Evolutionary conservation across 2,888 invertebrate species (phyloP), one percentile per base, ranked within the genome.

Genomic region (Lagria hirta): DNA sequence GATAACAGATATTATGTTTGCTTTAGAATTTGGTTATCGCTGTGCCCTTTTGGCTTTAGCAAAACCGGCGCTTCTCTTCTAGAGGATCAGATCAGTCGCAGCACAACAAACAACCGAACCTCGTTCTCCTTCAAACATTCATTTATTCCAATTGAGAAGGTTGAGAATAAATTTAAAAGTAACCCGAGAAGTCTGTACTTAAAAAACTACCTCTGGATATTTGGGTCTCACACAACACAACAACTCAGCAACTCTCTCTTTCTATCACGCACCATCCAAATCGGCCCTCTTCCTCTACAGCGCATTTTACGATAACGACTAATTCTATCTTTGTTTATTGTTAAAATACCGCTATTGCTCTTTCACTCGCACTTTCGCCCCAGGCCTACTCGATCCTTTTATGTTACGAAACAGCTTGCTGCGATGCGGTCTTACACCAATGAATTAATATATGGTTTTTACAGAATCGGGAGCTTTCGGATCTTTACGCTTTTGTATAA

Each of bases 401-500:
- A 56, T 54, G 59, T 58, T 55, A 49, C 52, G 54, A 52, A 58
- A 53, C 58, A 55, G 61, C 61, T 60, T 55, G 60, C 60, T 59
- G 56, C 52, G 55, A 59, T 57, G 56, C 50, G 52, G 50, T 55
- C 57, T 55, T 58, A 54, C 58, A 53, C 61, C 62, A 62, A 62
- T 62, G 62, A 61, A 61, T 63, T 64, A 62, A 64, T 63, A n/a
- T n/a, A 55, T 60, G 55, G 49, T 24, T 51, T 15, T 35, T 60
- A 62, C 60, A 58, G 55, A 54, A 35, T 36, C 21, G 22, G 27
- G 26, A 7, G 10, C 21, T 24, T 24, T 17, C 42, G 42, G 11
- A 14, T 12, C 2, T n/a, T n/a, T n/a, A n/a, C n/a, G n/a, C n/a
- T n/a, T n/a, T n/a, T n/a, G n/a, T n/a, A n/a, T n/a, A n/a, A n/a